Percentiles rank a stretch among this genome's conserved stretches.
phyloP scores from a whole-genome alignment of 2,888 invertebrate genomes.

The Amaurobius ferox region DNA sequence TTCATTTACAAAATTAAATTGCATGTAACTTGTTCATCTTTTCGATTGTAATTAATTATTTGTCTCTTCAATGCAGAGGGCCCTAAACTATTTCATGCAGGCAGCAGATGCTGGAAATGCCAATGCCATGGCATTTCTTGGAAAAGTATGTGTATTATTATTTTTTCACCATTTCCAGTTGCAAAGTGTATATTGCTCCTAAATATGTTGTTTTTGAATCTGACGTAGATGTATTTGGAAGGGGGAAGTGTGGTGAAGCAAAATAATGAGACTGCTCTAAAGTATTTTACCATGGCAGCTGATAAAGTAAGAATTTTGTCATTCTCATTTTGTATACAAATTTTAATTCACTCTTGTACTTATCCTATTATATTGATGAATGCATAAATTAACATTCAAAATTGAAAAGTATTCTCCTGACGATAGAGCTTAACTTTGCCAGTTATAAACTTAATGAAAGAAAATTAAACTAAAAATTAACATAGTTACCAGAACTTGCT shows the following conservation, averaged over 20 bases:
- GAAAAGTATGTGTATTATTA: conserved; percentile 90
- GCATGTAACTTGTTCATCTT: too few relatives aligned
- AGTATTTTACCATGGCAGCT: conserved; percentile 95
- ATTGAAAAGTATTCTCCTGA: too few relatives aligned
- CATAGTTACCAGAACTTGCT: too few relatives aligned
- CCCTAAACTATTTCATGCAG: conserved; percentile 91
- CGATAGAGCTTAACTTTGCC: too few relatives aligned
- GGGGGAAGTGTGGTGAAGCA: conserved; percentile 95
- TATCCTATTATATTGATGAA: too few relatives aligned
- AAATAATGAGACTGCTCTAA: conserved; percentile 94
- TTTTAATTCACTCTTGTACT: not conserved
- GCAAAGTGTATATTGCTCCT: too few relatives aligned
- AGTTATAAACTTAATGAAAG: too few relatives aligned
- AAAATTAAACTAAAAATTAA: too few relatives aligned
- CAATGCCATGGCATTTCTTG: conserved; percentile 96
- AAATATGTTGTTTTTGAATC: too few relatives aligned
- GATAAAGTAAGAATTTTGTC: conserved; percentile 81
- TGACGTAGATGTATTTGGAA: conserved; percentile 97
- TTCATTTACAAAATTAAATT: too few relatives aligned
- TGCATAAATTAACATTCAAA: too few relatives aligned
- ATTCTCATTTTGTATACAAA: not conserved
- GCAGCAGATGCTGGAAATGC: conserved; percentile 97
- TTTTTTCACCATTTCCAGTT: too few relatives aligned
- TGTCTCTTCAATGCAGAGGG: conserved; percentile 81
- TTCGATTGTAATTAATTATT: not conserved